These are phyloP conservation scores for Cephonodes hylas DNA, from an alignment of 2,888 invertebrate species.

Conservation along the genomic window DNA sequence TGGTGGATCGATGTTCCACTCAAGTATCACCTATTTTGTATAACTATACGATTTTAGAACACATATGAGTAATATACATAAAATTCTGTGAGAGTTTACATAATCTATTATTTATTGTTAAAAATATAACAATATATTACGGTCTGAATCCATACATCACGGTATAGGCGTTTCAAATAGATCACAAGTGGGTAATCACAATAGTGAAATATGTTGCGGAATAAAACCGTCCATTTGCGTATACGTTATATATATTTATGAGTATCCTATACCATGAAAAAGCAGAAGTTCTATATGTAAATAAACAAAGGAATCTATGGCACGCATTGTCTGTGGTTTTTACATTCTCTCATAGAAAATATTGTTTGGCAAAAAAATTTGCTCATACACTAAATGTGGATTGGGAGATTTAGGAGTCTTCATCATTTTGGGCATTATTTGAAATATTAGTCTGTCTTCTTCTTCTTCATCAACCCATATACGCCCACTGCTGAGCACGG, in stretches of 20 bases:
- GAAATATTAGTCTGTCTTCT: too few species aligned
- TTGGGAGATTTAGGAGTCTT: background rate
- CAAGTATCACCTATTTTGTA: too few species aligned
- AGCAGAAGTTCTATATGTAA: conserved; percentile 1
- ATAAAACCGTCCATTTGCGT: background rate
- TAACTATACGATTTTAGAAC: too few species aligned
- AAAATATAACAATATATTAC: too few species aligned
- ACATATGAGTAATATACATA: too few species aligned
- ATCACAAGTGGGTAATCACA: background rate
- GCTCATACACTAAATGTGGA: background rate
- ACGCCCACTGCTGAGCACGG: too few species aligned
- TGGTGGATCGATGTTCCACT: too few species aligned
- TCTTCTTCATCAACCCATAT: too few species aligned
- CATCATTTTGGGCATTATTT: background rate
- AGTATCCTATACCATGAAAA: background rate
- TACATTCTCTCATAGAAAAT: background rate
- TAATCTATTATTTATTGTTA: too few species aligned
- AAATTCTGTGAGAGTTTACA: too few species aligned
- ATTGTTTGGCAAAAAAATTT: background rate
- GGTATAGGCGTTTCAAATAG: background rate
- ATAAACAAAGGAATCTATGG: background rate
- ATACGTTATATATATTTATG: background rate
- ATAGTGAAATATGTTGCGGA: background rate
- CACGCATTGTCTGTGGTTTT: background rate
- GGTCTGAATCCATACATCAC: too few species aligned